Base-by-base conservation (phyloP, 2,888 invertebrate species). In the Chirona hameri region DNA sequence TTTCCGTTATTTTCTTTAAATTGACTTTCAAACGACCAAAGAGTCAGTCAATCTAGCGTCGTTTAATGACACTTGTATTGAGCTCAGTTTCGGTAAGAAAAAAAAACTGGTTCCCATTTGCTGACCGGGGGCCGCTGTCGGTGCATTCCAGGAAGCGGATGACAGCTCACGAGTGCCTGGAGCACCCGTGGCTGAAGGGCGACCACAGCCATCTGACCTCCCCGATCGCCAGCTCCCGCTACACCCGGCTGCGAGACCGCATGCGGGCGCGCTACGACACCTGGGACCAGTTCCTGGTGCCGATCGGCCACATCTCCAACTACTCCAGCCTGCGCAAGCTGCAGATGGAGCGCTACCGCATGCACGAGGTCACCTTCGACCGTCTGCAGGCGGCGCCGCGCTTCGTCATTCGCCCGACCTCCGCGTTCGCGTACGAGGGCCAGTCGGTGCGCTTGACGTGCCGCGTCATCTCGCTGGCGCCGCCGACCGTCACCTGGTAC, bases 381-480 rank as follows among this genome's bases (percentile, higher is more conserved):
- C 95, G 98, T 76, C 91, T 97, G 86, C 99, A 99, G 91, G 99
- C 99, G 39, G 97, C 97, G 80, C 99, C 99, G 12, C 91, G 99
- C 88, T 99, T 99, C 90, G 97, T 99, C 86, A 97, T 99, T 88
- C 94, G 94, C 88, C 99, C 99, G 14, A 94, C 95, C 87, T 96
- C 96, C 84, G 96, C 97, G 85, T 96, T 97, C 90, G 96, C 96
- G 86, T 96, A 95, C 89, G 99, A 99, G 88, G 99, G 99, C 57
- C 98, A 99, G 89, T 96, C 95, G 84, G 98, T 97, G 84, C 97
- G 96, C 88, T 95, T 99, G 91, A 96, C 96, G 88, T 99, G 99
- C 88, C 93, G 98, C 86, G 94, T 99, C 86, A 96, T 99, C 87
- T 97, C 97, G 0, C 92, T 94, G 86, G 97, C 99, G 48, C 92